Percentiles rank a stretch among this genome's conserved stretches.
Conservation (phyloP, 2,113 vertebrate genomes). For the Poecile atricapillus region DNA sequence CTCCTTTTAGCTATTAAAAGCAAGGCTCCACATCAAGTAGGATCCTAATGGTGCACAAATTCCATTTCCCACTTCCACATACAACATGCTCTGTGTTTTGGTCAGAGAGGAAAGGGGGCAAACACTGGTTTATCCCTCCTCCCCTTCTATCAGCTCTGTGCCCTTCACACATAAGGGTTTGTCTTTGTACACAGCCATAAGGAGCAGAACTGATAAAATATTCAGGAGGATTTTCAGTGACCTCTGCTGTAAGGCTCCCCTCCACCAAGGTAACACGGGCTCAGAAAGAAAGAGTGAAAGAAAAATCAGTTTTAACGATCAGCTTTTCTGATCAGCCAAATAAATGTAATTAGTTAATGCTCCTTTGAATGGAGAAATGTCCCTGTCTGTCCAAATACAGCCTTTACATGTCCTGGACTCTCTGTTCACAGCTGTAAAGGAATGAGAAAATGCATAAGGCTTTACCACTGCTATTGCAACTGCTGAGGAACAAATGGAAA, state of each 20-base stretch:
- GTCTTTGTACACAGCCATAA: slow-evolving; percentile 39
- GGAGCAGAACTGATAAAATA: slow-evolving; percentile 57
- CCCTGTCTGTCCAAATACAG: neutral
- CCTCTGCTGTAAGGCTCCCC: neutral
- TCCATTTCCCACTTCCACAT: neutral
- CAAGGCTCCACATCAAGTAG: neutral
- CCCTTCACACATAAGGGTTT: slow-evolving; percentile 35
- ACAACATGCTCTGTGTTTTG: neutral
- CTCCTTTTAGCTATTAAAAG: neutral
- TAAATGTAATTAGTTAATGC: neutral
- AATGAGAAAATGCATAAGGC: neutral
- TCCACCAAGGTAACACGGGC: neutral
- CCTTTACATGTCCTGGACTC: neutral
- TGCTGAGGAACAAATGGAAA: neutral
- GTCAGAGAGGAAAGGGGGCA: neutral
- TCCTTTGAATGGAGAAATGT: neutral
- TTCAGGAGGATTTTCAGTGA: slow-evolving; percentile 54
- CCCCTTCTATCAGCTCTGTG: neutral
- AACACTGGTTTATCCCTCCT: neutral
- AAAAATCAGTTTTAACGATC: neutral
- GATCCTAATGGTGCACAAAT: neutral
- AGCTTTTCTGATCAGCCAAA: neutral
- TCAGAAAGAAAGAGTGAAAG: neutral
- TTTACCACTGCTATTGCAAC: neutral
- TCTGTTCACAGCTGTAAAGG: neutral